Conservation (phyloP, 2,888 invertebrate species). For the Anticlea derivata region DNA sequence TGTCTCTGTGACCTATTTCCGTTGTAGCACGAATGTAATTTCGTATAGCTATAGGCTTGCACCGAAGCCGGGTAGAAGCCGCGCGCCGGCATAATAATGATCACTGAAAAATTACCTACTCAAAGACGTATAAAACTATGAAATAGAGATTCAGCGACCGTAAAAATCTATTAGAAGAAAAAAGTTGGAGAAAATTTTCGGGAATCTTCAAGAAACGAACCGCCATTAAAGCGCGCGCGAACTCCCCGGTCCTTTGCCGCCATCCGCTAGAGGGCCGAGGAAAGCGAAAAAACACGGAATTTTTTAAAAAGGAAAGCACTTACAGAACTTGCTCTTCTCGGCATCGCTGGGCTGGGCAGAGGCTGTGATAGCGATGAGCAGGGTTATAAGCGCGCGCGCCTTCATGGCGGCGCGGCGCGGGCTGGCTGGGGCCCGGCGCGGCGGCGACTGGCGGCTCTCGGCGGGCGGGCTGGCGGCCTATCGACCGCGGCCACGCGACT, state of each 20-base stretch:
- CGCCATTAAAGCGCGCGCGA: slow-evolving; percentile 38
- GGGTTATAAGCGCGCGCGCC: slow-evolving; percentile 68
- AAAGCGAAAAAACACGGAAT: not conserved
- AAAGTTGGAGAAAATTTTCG: slow-evolving; percentile 16
- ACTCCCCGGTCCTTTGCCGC: slow-evolving; percentile 28
- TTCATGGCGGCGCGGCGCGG: slow-evolving; percentile 77
- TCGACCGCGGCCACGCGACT: slow-evolving; percentile 46
- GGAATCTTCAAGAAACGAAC: slow-evolving; percentile 27
- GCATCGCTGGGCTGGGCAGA: slow-evolving; percentile 60
- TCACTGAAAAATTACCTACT: slow-evolving; percentile 20
- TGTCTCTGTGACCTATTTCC: slow-evolving; percentile 75
- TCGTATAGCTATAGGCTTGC: slow-evolving; percentile 17
- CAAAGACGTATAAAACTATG: slow-evolving; percentile 35
- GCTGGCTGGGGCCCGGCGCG: slow-evolving; percentile 58
- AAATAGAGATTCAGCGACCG: not conserved
- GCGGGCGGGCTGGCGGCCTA: slow-evolving; percentile 34
- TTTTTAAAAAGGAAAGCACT: slow-evolving; percentile 49
- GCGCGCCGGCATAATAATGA: slow-evolving; percentile 14
- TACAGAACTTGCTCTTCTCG: slow-evolving; percentile 83
- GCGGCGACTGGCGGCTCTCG: slow-evolving; percentile 54
- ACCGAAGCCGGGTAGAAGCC: slow-evolving; percentile 9
- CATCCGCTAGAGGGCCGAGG: slow-evolving; percentile 15
- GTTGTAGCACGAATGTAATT: slow-evolving; percentile 40
- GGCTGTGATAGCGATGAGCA: slow-evolving; percentile 63
- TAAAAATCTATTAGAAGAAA: slow-evolving; percentile 16